phyloP scores from a whole-genome alignment of 2,113 vertebrate species.

The Grammomys dolichurus region DNA sequence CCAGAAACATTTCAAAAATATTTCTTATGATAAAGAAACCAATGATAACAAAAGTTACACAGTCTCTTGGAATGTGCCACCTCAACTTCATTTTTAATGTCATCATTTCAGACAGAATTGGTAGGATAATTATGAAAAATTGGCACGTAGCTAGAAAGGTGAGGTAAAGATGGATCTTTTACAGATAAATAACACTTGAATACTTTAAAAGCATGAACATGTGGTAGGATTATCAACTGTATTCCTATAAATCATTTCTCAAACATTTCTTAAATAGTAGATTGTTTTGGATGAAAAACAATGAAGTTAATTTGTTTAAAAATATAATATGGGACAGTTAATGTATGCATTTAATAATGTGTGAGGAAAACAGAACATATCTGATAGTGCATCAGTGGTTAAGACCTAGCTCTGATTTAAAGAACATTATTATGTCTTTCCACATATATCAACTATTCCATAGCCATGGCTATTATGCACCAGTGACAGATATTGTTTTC shows the following conservation, averaged over 20 bases:
- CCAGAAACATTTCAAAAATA: background rate
- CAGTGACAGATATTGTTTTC: conserved; percentile 49
- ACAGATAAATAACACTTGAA: background rate
- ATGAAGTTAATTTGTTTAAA: background rate
- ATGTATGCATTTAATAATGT: background rate
- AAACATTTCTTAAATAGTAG: conserved; percentile 17
- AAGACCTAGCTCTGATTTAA: conserved; percentile 51
- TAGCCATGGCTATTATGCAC: background rate
- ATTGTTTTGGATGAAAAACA: background rate
- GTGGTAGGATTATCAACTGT: background rate
- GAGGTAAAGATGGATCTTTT: background rate
- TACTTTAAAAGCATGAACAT: background rate
- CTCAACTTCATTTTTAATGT: background rate
- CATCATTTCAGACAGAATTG: background rate
- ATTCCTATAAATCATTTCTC: background rate
- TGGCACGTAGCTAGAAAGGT: background rate
- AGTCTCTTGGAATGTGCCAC: background rate
- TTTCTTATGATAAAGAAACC: background rate
- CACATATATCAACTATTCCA: conserved; percentile 24
- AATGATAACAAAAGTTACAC: background rate
- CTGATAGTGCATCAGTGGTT: background rate
- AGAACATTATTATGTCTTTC: conserved; percentile 41
- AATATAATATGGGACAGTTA: background rate
- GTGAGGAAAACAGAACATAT: background rate
- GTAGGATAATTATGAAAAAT: background rate